Base-by-base conservation (phyloP, 2,113 vertebrate species). In the Amphiprion percula region DNA sequence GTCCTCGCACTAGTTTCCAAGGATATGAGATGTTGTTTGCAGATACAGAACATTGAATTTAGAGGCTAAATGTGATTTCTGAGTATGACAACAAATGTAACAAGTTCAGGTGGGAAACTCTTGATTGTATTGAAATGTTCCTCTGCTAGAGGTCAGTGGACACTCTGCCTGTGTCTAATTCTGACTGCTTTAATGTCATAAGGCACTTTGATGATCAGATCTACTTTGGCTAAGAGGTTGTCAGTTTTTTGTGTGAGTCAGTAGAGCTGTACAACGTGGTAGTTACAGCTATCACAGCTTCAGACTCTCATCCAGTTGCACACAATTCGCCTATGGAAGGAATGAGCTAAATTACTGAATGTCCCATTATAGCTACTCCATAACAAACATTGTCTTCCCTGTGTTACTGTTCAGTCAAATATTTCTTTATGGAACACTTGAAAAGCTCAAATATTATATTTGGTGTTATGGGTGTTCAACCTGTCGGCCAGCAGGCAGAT, bases 21-120 rank as follows among this genome's bases (percentile, higher is more conserved):
- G 65, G 55, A 80, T 60, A 83, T 58, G 41, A 68, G 75, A 83
- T 62, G 47, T 71, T 39, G 23, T 17, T 17, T 4, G 16, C 37
- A 65, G 64, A 61, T 68, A 63, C 11, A 54, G 44, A 73, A 39
- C 24, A 19, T 47, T 59, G 23, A 24, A 55, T 67, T 58, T 23
- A 9, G 16, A 75, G 41, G 17, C n/a, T 67, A 55, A 21, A 77
- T 65, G 37, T 65, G 46, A 79, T 77, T 74, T 71, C 68, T 5
- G 15, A 46, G 16, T 0, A 30, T 1, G 61, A 79, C 54, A 71
- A 78, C 14, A 33, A 47, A 28, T 47, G 12, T 68, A 41, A 60
- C 60, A 44, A 50, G 53, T 5, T 16, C 11, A 64, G 44, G 26
- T 58, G 39, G 50, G 44, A 76, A 50, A 30, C 41, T 68, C 63